A percentile compares a stretch with the other conserved stretches of the same genome.
These are phyloP conservation scores for Laticauda laticaudata DNA, from an alignment of 2,113 vertebrate genomes.

Conservation along the genomic window DNA sequence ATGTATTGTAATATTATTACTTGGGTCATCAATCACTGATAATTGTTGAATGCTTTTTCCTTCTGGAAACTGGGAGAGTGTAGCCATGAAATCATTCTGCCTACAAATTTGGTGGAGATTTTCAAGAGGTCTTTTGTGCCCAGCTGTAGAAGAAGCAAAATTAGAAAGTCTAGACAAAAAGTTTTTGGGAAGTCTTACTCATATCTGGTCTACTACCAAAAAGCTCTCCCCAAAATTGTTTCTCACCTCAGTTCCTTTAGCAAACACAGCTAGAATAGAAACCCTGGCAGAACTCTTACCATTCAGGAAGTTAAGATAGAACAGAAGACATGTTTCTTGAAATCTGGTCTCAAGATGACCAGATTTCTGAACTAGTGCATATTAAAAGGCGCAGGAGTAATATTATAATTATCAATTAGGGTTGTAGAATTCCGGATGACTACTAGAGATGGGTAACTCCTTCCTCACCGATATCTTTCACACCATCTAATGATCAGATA, in stretches of 20 bases:
- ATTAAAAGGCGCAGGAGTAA: background rate
- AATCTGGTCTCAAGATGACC: background rate
- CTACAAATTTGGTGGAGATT: background rate
- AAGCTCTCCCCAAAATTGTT: background rate
- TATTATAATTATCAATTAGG: background rate
- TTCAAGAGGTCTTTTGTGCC: background rate
- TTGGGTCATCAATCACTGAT: background rate
- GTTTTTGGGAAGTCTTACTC: background rate
- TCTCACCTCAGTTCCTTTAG: background rate
- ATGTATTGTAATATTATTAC: background rate
- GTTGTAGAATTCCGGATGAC: background rate
- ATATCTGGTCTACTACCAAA: background rate
- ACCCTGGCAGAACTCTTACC: background rate
- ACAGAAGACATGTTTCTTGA: background rate
- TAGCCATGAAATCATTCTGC: background rate
- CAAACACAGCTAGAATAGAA: background rate
- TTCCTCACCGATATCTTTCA: background rate
- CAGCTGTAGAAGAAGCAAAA: background rate
- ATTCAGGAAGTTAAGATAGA: background rate
- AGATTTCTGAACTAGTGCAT: background rate
- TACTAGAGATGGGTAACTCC: background rate
- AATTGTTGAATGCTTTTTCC: background rate
- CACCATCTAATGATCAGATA: background rate
- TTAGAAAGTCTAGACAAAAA: background rate
- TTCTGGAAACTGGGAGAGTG: background rate